phyloP scores from a whole-genome alignment of 2,888 invertebrate species.

The Incurvaria masculella region DNA sequence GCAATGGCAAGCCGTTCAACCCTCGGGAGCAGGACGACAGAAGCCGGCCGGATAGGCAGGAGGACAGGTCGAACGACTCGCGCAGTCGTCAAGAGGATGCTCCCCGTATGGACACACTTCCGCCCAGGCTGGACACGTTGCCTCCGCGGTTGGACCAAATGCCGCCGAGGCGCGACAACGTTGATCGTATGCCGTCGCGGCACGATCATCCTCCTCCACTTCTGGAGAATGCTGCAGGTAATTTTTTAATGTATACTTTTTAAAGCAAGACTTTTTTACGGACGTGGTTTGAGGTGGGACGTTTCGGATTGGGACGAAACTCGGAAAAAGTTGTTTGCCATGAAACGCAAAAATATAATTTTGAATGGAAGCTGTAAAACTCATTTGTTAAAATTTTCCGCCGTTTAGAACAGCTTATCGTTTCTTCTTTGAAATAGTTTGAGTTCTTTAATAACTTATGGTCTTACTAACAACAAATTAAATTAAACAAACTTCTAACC shows the following conservation, averaged over 20 bases:
- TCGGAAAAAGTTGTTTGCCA: too few species aligned
- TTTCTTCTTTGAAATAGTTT: too few species aligned
- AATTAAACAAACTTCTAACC: too few species aligned
- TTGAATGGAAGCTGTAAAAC: too few species aligned
- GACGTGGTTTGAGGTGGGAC: too few species aligned
- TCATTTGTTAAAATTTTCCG: too few species aligned
- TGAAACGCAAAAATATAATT: too few species aligned
- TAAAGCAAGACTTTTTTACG: too few species aligned
- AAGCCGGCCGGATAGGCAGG: not conserved
- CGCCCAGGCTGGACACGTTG: conserved; percentile 11
- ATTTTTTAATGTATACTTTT: not conserved
- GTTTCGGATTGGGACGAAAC: too few species aligned
- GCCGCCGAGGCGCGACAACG: not conserved
- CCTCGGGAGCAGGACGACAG: not conserved
- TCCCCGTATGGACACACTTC: not conserved
- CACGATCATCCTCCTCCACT: conserved; percentile 6
- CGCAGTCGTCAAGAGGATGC: not conserved
- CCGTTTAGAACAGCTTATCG: too few species aligned
- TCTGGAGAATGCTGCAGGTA: conserved; percentile 3
- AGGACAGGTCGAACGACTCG: not conserved
- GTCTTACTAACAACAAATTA: too few species aligned
- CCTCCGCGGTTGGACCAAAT: conserved; percentile 19
- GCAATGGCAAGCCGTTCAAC: conserved; percentile 21
- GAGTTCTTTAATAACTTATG: too few species aligned
- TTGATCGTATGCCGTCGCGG: not conserved